phyloP scores from a whole-genome alignment of 1,140 invertebrate genomes.

The Drosophila virilis region DNA sequence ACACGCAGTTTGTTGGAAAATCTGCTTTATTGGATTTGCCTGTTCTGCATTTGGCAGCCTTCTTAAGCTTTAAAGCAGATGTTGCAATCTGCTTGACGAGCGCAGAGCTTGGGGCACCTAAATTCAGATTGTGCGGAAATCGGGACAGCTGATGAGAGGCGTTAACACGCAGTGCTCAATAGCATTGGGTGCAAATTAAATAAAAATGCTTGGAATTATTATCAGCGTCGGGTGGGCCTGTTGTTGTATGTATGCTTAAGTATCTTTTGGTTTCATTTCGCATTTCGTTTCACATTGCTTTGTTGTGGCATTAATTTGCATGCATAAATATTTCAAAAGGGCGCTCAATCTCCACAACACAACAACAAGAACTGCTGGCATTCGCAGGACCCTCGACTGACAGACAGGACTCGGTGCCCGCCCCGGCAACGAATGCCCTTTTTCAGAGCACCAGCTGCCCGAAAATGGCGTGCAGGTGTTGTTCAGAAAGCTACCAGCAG shows the following conservation, averaged over 20 bases:
- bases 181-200: conserved; percentile 30
- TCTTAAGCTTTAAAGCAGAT: not conserved
- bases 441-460: conserved; percentile 11
- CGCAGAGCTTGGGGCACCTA: not conserved
- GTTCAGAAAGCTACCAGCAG: conserved; percentile 8
- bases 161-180: conserved; percentile 4
- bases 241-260: not conserved
- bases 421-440: conserved; percentile 1
- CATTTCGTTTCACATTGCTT: conserved; percentile 9
- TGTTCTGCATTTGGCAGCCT: not conserved
- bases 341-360: conserved; percentile 17
- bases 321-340: conserved; percentile 73
- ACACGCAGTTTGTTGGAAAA: too few relatives aligned
- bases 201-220: conserved; percentile 10
- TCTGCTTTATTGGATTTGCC: not conserved
- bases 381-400: not conserved
- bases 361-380: conserved; percentile 5
- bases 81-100: not conserved
- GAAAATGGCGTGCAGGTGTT: conserved; percentile 27
- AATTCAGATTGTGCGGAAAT: conserved; percentile 13
- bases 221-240: too few relatives aligned
- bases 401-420: not conserved
- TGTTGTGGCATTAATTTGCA: conserved; percentile 62
- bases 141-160: conserved; percentile 9
- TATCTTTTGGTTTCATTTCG: conserved; percentile 21